Conservation (phyloP, 1,140 invertebrate genomes). For the Brachionus manjavacas region DNA sequence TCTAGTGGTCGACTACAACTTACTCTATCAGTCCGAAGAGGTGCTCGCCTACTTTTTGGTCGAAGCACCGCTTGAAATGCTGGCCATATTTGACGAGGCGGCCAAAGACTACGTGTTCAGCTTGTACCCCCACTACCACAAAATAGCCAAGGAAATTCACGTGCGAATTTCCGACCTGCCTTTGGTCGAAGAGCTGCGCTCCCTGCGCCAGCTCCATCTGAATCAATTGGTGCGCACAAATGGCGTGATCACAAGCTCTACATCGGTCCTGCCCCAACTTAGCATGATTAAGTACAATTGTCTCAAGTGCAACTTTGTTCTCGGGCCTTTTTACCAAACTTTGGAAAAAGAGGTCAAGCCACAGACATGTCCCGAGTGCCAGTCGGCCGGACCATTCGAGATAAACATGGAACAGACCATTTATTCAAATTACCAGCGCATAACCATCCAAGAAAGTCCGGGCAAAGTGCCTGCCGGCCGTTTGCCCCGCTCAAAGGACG, state of each 20-base stretch:
- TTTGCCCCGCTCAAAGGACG: constrained; percentile 95
- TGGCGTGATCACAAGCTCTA: constrained; percentile 91
- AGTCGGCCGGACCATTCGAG: constrained; percentile 85
- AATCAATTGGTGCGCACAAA: constrained; percentile 84
- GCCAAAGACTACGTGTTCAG: constrained; percentile 86
- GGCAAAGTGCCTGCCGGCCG: constrained; percentile 82
- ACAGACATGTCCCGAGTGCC: constrained; percentile 93
- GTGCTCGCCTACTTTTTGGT: constrained; percentile 92
- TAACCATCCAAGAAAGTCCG: constrained; percentile 90
- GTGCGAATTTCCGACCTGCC: constrained; percentile 90
- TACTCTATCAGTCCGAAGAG: constrained; percentile 80
- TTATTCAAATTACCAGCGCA: constrained; percentile 96
- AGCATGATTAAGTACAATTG: constrained; percentile 95
- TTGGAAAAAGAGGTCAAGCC: constrained; percentile 85
- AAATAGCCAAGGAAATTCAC: constrained; percentile 79
- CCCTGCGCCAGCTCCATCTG: constrained; percentile 79
- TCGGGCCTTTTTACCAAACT: constrained; percentile 91
- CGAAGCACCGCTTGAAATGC: constrained; percentile 91
- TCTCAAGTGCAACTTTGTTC: constrained; percentile 84
- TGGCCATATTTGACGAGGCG: constrained; percentile 78
- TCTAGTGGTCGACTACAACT: constrained; percentile 86
- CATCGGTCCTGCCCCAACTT: constrained; percentile 89
- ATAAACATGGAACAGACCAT: constrained; percentile 76
- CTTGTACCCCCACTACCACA: constrained; percentile 91
- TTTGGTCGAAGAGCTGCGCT: constrained; percentile 84